Percentiles rank a stretch among this genome's conserved stretches.
phyloP scores from a whole-genome alignment of 2,888 invertebrate genomes.

The Ichneumon xanthorius region DNA sequence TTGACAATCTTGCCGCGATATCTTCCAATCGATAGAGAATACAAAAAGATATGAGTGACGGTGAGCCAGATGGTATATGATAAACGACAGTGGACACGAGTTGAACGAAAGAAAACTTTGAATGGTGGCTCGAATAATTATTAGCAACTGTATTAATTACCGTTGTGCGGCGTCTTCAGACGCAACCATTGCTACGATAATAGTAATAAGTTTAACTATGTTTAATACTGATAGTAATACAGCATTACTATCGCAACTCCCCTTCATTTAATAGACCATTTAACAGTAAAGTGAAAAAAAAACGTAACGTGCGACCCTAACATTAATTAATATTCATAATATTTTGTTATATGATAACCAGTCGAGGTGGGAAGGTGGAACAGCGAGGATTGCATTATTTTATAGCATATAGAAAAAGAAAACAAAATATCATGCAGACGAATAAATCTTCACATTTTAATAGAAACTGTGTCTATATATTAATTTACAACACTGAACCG shows the following conservation, averaged over 20 bases:
- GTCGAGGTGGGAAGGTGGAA: constrained; percentile 22
- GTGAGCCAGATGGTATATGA: constrained; percentile 8
- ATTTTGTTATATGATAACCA: constrained; percentile 65
- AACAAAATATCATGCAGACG: constrained; percentile 74
- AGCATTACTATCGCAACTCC: constrained; percentile 30
- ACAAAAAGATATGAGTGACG: background rate
- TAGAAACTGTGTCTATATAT: constrained; percentile 70
- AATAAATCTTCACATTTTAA: constrained; percentile 80
- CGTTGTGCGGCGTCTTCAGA: constrained; percentile 21
- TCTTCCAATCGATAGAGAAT: constrained; percentile 49
- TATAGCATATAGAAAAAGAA: constrained; percentile 74
- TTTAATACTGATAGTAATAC: constrained; percentile 56
- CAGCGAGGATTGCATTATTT: constrained; percentile 73
- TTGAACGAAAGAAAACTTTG: background rate
- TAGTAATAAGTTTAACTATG: constrained; percentile 43
- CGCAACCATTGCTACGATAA: constrained; percentile 43
- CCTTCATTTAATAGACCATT: constrained; percentile 15
- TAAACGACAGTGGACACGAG: constrained; percentile 12
- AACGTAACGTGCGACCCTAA: constrained; percentile 10
- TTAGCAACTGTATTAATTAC: constrained; percentile 30
- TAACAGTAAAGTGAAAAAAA: constrained; percentile 13
- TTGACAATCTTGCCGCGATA: constrained; percentile 56
- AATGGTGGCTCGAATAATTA: constrained; percentile 15
- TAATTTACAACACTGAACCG: constrained; percentile 37
- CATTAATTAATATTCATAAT: constrained; percentile 58